Evolutionary conservation across 2,113 vertebrate genomes (phyloP), one percentile per base, ranked within the genome.

Genomic region (Chaetorhynchus papuensis): DNA sequence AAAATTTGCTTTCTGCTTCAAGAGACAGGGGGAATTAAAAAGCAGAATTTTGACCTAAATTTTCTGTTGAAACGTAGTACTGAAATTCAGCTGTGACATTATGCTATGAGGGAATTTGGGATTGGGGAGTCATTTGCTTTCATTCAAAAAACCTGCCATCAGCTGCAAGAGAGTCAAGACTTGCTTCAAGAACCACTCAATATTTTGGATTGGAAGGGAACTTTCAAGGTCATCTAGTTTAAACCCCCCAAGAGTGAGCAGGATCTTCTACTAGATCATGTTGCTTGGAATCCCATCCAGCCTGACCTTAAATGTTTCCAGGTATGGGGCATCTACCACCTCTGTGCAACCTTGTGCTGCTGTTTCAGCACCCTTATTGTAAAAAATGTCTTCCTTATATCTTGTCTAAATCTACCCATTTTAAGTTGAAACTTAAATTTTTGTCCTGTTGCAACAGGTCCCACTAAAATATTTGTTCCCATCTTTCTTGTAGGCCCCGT

Each of bases 191-290:
- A 69, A 37, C 31, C 37, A 42, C 22, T 68, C 12, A 63, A 3
- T 74, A 39, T 30, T 83, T 70, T 30, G 33, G 26, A 11, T 41
- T 90, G 33, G 45, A 83, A 76, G 7, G 22, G 31, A 19, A 23
- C 12, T 56, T 76, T 69, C 31, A 42, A 59, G 5, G 5, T 35
- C 65, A 45, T 24, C 17, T 61, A 18, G 15, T 53, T 59, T 13
- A 79, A 27, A 1, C 0, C 5, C 5, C 23, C 17, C n/a, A 47
- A 7, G 30, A n/a, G 4, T 30, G 9, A 47, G 9, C 9, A 53
- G 42, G 37, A 20, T 50, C 35, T 39, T 56, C 54, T 53, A 23
- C 39, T 42, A 61, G 13, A 15, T 42, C 12, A 5, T 23, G 4
- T 53, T 59, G 14, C 23, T 69, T 21, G 33, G 20, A 69, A 27